Evolutionary conservation across 1,140 invertebrate species (phyloP).

Genomic region (Pseudomyrmex concolor): DNA sequence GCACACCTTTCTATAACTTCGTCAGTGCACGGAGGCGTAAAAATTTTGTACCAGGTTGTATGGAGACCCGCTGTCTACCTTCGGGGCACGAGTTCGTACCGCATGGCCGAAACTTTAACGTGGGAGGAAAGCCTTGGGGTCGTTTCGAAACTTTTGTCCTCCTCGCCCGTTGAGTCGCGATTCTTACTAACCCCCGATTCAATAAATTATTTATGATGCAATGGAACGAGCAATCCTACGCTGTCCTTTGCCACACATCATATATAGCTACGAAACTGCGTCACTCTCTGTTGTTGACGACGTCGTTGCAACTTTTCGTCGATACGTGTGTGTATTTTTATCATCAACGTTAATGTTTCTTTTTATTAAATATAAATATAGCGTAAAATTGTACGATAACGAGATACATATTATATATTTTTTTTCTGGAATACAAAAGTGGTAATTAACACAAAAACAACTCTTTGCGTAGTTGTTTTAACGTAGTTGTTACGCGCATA

Average conservation of each 20-base stretch:
- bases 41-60: constrained; percentile 68
- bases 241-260: constrained; percentile 24
- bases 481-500: no score
- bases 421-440: background rate
- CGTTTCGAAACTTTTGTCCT: constrained; percentile 68
- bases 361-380: no score
- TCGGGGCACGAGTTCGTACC: constrained; percentile 51
- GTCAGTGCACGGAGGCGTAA: constrained; percentile 60
- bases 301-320: constrained; percentile 19
- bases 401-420: background rate
- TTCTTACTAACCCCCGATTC: constrained; percentile 69
- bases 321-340: background rate
- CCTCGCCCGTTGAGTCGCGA: constrained; percentile 54
- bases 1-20: constrained; percentile 51
- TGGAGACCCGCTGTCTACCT: constrained; percentile 56
- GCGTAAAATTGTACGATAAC: background rate
- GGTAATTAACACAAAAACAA: constrained; percentile 11
- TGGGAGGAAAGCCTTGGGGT: constrained; percentile 48
- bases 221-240: constrained; percentile 53
- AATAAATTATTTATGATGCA: constrained; percentile 78
- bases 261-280: constrained; percentile 40
- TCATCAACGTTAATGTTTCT: background rate
- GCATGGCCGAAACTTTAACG: constrained; percentile 63
- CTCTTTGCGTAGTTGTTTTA: no score
- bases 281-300: background rate